Conservation (phyloP, 2,888 invertebrate species). For the Leucophora obtusa region DNA sequence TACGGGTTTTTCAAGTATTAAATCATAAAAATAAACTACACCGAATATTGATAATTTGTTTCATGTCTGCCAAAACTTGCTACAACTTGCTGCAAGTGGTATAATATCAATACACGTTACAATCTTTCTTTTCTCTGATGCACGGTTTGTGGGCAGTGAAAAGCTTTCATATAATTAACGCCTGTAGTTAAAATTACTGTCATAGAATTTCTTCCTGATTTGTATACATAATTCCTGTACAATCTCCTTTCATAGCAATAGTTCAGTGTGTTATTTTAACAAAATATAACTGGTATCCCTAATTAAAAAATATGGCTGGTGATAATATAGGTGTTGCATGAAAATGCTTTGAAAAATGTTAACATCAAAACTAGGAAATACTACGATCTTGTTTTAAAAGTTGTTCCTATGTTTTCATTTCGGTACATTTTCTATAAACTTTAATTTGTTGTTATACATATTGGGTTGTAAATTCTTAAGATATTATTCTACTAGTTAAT, state of each 20-base stretch:
- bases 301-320: background rate
- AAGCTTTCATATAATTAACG: conserved; percentile 41
- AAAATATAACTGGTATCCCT: conserved; percentile 1
- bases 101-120: background rate
- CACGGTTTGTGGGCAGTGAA: conserved; percentile 14
- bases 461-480: too few species aligned
- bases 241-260: background rate
- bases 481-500: too few species aligned
- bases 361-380: too few species aligned
- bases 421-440: too few species aligned
- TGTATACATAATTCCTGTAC: background rate
- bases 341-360: background rate
- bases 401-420: too few species aligned
- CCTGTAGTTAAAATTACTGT: conserved; percentile 26
- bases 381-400: too few species aligned
- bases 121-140: conserved; percentile 20
- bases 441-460: too few species aligned
- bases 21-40: conserved; percentile 50
- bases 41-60: background rate
- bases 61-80: conserved; percentile 28
- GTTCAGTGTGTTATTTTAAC: background rate
- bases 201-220: conserved; percentile 45
- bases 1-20: conserved; percentile 54
- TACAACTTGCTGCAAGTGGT: conserved; percentile 13
- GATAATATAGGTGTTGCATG: background rate